Evolutionary conservation across 2,797 vertebrate species (phyloP), one percentile per base, ranked within the genome.

Genomic region (Onychomys arenicola): DNA sequence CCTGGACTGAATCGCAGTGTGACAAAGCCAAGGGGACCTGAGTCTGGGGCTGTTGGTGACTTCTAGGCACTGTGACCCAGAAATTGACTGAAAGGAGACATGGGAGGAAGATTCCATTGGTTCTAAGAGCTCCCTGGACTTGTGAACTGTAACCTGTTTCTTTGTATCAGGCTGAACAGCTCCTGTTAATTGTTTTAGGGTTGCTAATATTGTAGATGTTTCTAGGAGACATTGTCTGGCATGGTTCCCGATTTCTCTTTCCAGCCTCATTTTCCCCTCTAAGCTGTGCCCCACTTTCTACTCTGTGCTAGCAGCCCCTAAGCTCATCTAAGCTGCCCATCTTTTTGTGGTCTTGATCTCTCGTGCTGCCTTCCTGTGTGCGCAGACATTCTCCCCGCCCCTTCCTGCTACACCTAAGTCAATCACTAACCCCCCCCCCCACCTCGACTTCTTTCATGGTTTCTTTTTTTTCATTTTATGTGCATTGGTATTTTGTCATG

Each of bases 61-160:
- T 81, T 19, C 52, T 14, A 57, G 32, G 27, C 1, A n/a, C 34
- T 40, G 40, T 37, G 1, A 32, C 2, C 0, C 1, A 23, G 49
- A 61, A 16, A 43, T 16, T 59, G 37, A 34, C 32, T 52, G 29
- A 61, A 57, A 55, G 57, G 59, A 80, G 73, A 89, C 6, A 6
- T 1, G 57, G 59, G 37, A 84, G 52, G 40, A 43, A 32, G 49
- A 59, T 52, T 71, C 65, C 14, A n/a, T 0, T 3, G 46, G 87
- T 19, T 63, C 43, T 8, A 3, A 37, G 52, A 91, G 73, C 73
- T 82, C 75, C 52, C 29, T n/a, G 81, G 55, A 5, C 40, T 77
- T 9, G 2, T 32, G 7, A n/a, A 14, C 16, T 34, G 16, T 34
- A 29, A 3, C 43, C 2, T 14, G n/a, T 16, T 25, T 3, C 40